Percentiles rank a stretch among this genome's conserved stretches.
Conservation (phyloP, 2,113 vertebrate species). For the Pan troglodytes region NHGRI_mPanTro3-v2.1_pri NC_072421.2:143653001-143653500, state of each 20-base stretch:
- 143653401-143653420: not conserved
- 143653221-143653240: not conserved
- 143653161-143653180: not conserved
- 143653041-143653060: not conserved
- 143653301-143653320: not conserved
- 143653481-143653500: not conserved
- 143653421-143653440: not conserved
- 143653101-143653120: not conserved
- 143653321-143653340: not conserved
- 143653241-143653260: not conserved
- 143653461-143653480: not conserved
- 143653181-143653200: not conserved
- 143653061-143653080: not conserved
- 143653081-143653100: not conserved
- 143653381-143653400: not conserved
- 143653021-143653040: not conserved
- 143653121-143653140: not conserved
- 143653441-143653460: not conserved
- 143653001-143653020: not conserved
- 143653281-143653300: not conserved
- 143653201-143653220: not conserved
- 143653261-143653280: not conserved
- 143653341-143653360: not conserved
- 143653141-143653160: not conserved
- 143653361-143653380: not conserved